Evolutionary conservation across 2,113 vertebrate species (phyloP), one percentile per base, ranked within the genome.

Genomic region (Grantiella picta): DNA sequence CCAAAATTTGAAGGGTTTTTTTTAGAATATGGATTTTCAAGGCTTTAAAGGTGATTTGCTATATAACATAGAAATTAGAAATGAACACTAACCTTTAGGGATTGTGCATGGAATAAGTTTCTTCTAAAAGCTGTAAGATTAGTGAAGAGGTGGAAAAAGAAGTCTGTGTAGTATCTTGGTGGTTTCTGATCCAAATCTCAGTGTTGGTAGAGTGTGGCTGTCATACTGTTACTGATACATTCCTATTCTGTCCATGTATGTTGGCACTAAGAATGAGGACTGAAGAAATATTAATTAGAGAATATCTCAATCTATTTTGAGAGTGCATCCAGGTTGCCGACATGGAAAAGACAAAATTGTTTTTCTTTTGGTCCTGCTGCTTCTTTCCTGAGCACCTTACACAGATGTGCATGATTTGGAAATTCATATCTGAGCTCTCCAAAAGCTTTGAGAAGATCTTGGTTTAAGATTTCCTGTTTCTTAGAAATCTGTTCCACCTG

Each of bases 1-100:
- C 77, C 61, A 92, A 78, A 95, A 88, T 81, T 36, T 82, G 85
- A 90, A 83, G 78, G 78, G 7, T 65, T 63, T 71, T 83, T 75
- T 90, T 92, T 57, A 73, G 82, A 83, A 71, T 66, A 75, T 78
- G 91, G 92, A 92, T 86, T 95, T 97, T 82, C 17, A 5, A 92
- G 85, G 59, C 83, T 95, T 97, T 96, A 92, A 76, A 87, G 73
- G 91, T 87, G 54, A 90, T 95, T 94, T 90, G 66, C 82, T 82
- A 5, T 79, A 71, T 93, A 90, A 86, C 69, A 42, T 61, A 77
- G 56, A 91, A 96, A 94, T 94, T 83, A 94, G 83, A 84, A 93
- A 91, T 82, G 90, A 65, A 56, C 35, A 40, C 56, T 59, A 68
- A 28, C 38, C 82, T 57, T 73, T 75, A 35, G 80, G 63, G 86